Percentiles rank a stretch among this genome's conserved stretches.
Evolutionary conservation across 1,140 invertebrate species (phyloP).

Genomic region (Popillia japonica): DNA sequence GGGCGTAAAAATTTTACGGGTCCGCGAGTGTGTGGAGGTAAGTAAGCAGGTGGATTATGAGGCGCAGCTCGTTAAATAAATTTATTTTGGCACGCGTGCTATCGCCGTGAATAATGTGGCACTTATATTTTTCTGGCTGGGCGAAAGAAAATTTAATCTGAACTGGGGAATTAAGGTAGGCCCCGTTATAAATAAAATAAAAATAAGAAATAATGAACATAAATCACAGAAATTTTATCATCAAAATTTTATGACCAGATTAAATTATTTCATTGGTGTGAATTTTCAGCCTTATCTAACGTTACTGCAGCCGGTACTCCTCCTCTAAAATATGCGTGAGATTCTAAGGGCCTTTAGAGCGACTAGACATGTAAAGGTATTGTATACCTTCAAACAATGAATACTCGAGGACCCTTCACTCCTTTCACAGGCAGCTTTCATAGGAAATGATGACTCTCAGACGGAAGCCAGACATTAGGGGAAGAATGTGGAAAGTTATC

Average conservation of each 20-base stretch:
- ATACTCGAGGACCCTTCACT: slow-evolving; percentile 9
- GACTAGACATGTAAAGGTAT: slow-evolving; percentile 8
- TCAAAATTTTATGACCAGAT: slow-evolving; percentile 2
- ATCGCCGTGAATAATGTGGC: slow-evolving; percentile 12
- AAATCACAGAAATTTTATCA: no score
- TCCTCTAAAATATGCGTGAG: not conserved
- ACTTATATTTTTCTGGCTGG: not conserved
- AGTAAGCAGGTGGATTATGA: slow-evolving; percentile 29
- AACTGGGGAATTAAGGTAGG: not conserved
- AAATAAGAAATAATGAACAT: slow-evolving; percentile 2
- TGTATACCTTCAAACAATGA: slow-evolving; percentile 16
- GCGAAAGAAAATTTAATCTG: slow-evolving; percentile 10
- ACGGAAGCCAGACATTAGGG: slow-evolving; percentile 6
- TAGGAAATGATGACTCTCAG: slow-evolving; percentile 5
- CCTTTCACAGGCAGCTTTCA: not conserved
- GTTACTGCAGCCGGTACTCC: not conserved
- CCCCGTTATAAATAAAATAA: slow-evolving; percentile 20
- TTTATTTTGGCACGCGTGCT: slow-evolving; percentile 25
- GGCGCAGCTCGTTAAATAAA: slow-evolving; percentile 11
- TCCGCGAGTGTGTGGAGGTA: slow-evolving; percentile 22
- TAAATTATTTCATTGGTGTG: no score
- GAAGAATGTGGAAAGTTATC: not conserved
- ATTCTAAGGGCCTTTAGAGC: not conserved
- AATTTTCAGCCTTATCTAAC: no score
- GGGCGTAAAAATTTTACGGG: slow-evolving; percentile 5